Percentiles rank a stretch among this genome's conserved stretches.
Evolutionary conservation across 2,113 vertebrate genomes (phyloP).

Genomic region (Antigone vipio): DNA sequence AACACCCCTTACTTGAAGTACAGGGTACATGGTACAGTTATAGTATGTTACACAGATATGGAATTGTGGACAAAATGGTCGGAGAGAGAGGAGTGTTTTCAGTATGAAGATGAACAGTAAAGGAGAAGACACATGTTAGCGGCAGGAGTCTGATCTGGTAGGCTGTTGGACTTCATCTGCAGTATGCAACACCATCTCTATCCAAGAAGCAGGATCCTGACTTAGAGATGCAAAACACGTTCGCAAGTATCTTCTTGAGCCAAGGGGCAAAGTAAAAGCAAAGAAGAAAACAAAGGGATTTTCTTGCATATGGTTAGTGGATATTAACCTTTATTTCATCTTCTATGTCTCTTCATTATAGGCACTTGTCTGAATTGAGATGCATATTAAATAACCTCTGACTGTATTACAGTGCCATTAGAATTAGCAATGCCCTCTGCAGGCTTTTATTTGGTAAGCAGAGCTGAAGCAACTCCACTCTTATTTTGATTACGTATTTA

Average conservation of each 20-base stretch:
- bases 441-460: neutral
- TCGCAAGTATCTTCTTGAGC: neutral
- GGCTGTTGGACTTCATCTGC: neutral
- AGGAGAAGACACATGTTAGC: neutral
- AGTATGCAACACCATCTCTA: neutral
- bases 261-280: neutral
- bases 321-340: neutral
- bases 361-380: neutral
- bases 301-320: neutral
- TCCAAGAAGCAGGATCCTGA: neutral
- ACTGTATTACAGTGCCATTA: neutral
- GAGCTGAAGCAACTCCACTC: neutral
- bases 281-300: neutral
- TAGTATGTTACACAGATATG: neutral
- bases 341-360: neutral
- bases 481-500: neutral
- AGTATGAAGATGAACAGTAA: neutral
- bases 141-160: neutral
- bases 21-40: accelerated
- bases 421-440: neutral
- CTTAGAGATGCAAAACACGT: neutral
- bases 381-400: neutral
- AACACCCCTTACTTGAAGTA: neutral
- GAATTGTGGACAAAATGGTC: neutral
- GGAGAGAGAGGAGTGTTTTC: neutral